phyloP scores from a whole-genome alignment of 2,888 invertebrate genomes.

The Perdita meconis region DNA sequence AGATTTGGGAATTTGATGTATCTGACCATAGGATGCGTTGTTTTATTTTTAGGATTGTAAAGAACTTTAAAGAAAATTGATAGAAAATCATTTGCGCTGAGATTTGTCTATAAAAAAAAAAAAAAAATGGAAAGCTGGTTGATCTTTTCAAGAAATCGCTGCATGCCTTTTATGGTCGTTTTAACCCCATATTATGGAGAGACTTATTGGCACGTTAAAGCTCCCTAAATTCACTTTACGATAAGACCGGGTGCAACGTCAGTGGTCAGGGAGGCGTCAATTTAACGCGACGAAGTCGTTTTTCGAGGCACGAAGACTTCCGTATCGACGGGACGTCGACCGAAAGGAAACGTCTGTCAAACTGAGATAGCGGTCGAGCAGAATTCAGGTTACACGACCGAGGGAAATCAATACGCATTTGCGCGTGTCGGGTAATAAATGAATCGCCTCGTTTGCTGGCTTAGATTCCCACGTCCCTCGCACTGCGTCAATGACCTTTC shows the following conservation, averaged over 20 bases:
- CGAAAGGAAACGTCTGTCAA: slow-evolving; percentile 17
- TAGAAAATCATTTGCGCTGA: too few relatives aligned
- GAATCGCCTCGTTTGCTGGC: slow-evolving; percentile 44
- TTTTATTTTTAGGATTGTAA: too few relatives aligned
- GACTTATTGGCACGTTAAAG: neutral
- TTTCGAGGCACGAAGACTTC: neutral
- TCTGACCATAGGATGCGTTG: too few relatives aligned
- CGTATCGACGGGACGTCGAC: slow-evolving; percentile 11
- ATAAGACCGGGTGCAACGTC: neutral
- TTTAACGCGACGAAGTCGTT: neutral
- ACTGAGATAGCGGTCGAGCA: slow-evolving; percentile 5
- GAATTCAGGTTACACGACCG: slow-evolving; percentile 16
- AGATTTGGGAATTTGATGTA: too few relatives aligned
- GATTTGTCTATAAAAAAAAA: too few relatives aligned
- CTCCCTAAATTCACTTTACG: neutral
- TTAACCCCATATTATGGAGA: neutral
- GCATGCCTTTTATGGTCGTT: neutral
- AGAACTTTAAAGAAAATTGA: too few relatives aligned
- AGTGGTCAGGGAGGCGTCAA: neutral
- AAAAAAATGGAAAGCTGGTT: too few relatives aligned
- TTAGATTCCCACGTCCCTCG: slow-evolving; percentile 16
- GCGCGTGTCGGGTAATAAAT: slow-evolving; percentile 43
- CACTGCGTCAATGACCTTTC: slow-evolving; percentile 10
- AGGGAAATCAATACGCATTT: slow-evolving; percentile 51
- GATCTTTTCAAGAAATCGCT: too few relatives aligned